These are phyloP conservation scores for Pempheris klunzingeri DNA, from an alignment of 2,797 vertebrate species.

Conservation along the genomic window DNA sequence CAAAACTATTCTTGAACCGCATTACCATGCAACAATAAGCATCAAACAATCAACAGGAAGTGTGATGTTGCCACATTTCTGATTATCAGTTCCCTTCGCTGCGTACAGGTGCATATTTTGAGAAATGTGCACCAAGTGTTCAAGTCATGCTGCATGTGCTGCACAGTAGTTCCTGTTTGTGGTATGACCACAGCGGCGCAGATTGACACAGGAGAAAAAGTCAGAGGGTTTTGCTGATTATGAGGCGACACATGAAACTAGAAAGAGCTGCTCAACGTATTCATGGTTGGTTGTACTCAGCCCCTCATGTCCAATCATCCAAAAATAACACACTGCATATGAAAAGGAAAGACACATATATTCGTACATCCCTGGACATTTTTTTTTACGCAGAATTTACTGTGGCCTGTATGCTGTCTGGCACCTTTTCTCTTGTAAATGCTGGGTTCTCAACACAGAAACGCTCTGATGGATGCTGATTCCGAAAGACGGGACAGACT, in stretches of 20 bases:
- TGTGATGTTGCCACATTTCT: conserved; percentile 25
- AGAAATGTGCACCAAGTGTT: too few species aligned
- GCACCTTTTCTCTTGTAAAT: conserved; percentile 9
- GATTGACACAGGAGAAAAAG: not conserved
- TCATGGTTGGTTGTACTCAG: not conserved
- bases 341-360: too few species aligned
- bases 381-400: conserved; percentile 3
- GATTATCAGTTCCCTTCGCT: too few species aligned
- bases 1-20: not conserved
- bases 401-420: conserved; percentile 1
- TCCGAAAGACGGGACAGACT: not conserved
- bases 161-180: conserved; percentile 24
- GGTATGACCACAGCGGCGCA: not conserved
- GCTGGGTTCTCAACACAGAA: not conserved
- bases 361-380: not conserved
- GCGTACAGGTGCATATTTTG: too few species aligned
- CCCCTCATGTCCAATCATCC: conserved; percentile 2
- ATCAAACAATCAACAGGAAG: conserved; percentile 49
- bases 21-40: conserved; percentile 22
- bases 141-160: conserved; percentile 4
- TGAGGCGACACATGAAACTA: not conserved
- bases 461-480: conserved; percentile 7
- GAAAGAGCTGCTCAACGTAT: not conserved
- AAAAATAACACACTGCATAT: not conserved
- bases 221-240: not conserved